Evolutionary conservation across 2,113 vertebrate genomes (phyloP), one percentile per base, ranked within the genome.

Genomic region (Peromyscus maniculatus): DNA sequence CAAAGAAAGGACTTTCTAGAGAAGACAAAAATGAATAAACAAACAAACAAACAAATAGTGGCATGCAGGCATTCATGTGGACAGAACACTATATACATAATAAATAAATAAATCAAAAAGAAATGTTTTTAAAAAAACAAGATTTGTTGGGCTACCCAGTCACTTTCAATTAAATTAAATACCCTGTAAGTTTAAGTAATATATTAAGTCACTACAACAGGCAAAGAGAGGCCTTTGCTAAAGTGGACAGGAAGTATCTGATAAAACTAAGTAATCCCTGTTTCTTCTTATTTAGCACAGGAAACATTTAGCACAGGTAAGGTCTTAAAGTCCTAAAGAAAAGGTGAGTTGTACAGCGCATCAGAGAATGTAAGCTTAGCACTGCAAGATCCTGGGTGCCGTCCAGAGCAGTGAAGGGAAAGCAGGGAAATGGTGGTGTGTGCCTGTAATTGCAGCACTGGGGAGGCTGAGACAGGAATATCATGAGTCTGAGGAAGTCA

Each of bases 111-210:
- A 11, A 52, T 52, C 46, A 49, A 49, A 49, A 52, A 52, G 52
- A 52, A 52, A 52, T 9, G 52, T 7, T 52, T 52, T 52, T 6
- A 49, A 49, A 49, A 49, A 52, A 52, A 52, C 1, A 78, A 62
- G 89, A 83, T 75, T 1, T 64, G 24, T 46, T 84, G 33, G 2
- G 2, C 36, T 17, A 28, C 13, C 15, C 15, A 80, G 52, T 49
- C 39, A 78, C 22, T 95, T 93, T 93, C 78, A 89, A 89, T 72
- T 72, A 69, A 83, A 59, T 71, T 49, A 75, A 83, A 86, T 0
- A 71, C 24, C 17, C 71, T 64, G 0, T 8, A 95, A 75, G 24
- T 87, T 74, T 75, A 24, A 77, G 62, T 39, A 43, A 43, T 7
- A 59, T 33, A 7, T 49, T 7, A 92, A 88, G 49, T 13, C 90